A percentile compares a stretch with the other conserved stretches of the same genome.
phyloP scores from a whole-genome alignment of 1,140 invertebrate species.

The Zophobas morio region DNA sequence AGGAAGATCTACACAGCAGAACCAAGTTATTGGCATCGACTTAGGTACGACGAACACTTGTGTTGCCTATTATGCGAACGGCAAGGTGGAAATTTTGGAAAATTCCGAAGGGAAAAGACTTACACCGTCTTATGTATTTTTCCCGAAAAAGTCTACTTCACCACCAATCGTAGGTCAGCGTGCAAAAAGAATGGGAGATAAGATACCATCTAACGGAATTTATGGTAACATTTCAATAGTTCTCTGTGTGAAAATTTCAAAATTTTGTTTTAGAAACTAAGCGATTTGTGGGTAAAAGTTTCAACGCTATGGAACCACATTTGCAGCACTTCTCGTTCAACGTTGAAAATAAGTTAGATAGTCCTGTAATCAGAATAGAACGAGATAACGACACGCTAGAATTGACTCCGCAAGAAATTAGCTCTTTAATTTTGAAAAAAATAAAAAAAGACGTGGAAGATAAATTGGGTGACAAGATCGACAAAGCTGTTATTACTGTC shows the following conservation, averaged over 20 bases:
- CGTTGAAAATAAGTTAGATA: not conserved
- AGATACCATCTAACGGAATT: constrained; percentile 21
- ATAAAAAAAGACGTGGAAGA: not conserved
- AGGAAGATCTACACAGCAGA: constrained; percentile 69
- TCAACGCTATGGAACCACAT: not conserved
- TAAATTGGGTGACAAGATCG: constrained; percentile 13
- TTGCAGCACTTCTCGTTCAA: constrained; percentile 13
- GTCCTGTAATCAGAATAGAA: not conserved
- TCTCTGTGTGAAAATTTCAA: not conserved
- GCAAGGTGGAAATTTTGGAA: constrained; percentile 82
- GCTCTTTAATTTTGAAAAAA: constrained; percentile 2
- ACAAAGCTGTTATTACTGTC: constrained; percentile 72
- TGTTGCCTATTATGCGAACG: constrained; percentile 11
- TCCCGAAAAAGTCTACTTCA: constrained; percentile 70
- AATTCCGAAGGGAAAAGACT: constrained; percentile 88
- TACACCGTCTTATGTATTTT: constrained; percentile 76
- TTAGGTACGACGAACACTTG: constrained; percentile 48
- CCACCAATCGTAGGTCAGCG: constrained; percentile 66
- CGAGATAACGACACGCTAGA: not conserved
- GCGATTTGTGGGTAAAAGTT: constrained; percentile 12
- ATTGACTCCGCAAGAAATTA: constrained; percentile 1
- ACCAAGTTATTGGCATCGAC: constrained; percentile 9
- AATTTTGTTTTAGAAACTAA: constrained; percentile 17
- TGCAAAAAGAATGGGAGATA: not conserved
- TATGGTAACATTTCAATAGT: constrained; percentile 74